Evolutionary conservation across 1,140 invertebrate species (phyloP).

Genomic region (Drosophila santomea): DNA sequence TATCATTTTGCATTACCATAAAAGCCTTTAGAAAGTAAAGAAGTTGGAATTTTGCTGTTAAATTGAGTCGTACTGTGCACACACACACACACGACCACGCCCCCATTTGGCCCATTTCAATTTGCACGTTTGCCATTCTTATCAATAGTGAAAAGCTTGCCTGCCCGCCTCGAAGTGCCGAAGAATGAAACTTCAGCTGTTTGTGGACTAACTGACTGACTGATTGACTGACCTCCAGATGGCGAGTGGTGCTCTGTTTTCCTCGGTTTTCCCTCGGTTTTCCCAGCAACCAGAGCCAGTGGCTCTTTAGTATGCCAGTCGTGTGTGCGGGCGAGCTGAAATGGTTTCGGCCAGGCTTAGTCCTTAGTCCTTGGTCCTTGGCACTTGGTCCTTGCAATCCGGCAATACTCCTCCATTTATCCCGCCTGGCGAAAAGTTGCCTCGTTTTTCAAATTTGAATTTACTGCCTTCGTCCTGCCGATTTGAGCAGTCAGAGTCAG

Average conservation of each 20-base stretch:
- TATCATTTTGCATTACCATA: not conserved
- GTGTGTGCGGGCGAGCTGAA: slow-evolving; percentile 30
- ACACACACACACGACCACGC: slow-evolving; percentile 11
- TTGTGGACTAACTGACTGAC: slow-evolving; percentile 61
- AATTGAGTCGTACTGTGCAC: not conserved
- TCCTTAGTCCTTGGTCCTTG: slow-evolving; percentile 12
- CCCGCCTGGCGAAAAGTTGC: slow-evolving; percentile 42
- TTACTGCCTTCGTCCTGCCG: slow-evolving; percentile 50
- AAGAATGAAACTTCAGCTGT: slow-evolving; percentile 56
- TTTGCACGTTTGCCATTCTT: slow-evolving; percentile 52
- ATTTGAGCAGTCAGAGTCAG: slow-evolving; percentile 51
- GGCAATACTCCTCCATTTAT: slow-evolving; percentile 1
- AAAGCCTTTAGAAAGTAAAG: not conserved
- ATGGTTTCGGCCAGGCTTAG: slow-evolving; percentile 15
- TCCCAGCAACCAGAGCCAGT: not conserved
- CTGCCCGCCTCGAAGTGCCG: not conserved
- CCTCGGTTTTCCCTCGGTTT: not conserved
- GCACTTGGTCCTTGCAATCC: slow-evolving; percentile 9
- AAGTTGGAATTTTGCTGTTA: not conserved
- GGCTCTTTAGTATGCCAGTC: slow-evolving; percentile 57
- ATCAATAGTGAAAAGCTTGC: slow-evolving; percentile 47
- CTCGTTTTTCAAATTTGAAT: slow-evolving; percentile 67
- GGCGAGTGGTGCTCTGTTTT: slow-evolving; percentile 15
- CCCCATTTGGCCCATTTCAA: slow-evolving; percentile 37
- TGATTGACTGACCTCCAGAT: slow-evolving; percentile 58